Conservation (phyloP, 2,888 invertebrate genomes). For the Acrocyrtus sp. region DNA sequence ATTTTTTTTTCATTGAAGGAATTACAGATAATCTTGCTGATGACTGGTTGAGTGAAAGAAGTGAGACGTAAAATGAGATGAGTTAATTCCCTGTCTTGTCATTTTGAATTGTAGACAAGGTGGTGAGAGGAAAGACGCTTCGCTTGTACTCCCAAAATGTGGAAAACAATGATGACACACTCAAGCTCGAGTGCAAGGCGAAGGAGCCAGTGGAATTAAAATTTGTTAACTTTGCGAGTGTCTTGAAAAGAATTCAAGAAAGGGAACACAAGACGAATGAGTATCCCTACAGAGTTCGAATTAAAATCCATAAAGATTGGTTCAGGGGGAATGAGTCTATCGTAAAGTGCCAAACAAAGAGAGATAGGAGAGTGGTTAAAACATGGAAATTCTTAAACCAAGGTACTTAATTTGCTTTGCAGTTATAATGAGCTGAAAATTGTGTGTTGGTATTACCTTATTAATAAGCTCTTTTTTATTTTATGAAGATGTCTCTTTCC, state of each 20-base stretch:
- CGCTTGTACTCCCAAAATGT: constrained; percentile 38
- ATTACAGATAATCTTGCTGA: no score
- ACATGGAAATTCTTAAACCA: constrained; percentile 44
- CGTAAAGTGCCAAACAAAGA: constrained; percentile 31
- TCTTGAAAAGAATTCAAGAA: constrained; percentile 8
- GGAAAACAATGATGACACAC: constrained; percentile 10
- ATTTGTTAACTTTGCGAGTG: constrained; percentile 38
- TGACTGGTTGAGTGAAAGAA: no score
- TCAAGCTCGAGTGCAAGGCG: constrained; percentile 31
- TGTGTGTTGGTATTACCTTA: no score
- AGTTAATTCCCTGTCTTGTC: neutral
- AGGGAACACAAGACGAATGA: constrained; percentile 4
- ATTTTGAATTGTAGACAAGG: constrained; percentile 42
- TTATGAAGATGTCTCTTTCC: no score
- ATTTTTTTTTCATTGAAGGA: neutral
- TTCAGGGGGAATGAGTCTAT: constrained; percentile 38
- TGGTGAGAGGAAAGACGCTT: constrained; percentile 27
- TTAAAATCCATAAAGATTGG: constrained; percentile 32
- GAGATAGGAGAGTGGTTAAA: constrained; percentile 24
- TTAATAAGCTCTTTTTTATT: no score
- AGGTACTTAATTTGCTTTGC: constrained; percentile 5
- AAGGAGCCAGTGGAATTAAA: constrained; percentile 35
- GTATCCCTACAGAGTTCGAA: constrained; percentile 18
- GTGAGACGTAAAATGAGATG: no score
- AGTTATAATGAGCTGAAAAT: no score